Base-by-base conservation (phyloP, 2,888 invertebrate species). In the Nebria brevicollis region DNA sequence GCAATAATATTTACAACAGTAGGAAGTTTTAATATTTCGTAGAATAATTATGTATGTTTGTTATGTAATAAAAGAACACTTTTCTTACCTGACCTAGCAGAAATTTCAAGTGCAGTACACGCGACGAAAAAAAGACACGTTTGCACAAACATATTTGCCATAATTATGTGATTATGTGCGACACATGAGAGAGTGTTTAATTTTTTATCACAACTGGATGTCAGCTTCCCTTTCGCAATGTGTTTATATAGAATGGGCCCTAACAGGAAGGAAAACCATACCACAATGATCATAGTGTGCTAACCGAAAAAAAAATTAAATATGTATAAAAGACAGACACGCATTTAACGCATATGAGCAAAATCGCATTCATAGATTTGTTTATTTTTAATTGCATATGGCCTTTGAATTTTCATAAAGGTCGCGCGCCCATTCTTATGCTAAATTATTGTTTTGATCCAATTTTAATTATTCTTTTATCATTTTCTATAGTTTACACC, bases 331-430 rank as follows among this genome's bases (percentile, higher is more conserved):
- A 7, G 70, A 25, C 34, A 7, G 15, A 66, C 66, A 68, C 70
- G 34, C 70, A 26, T 34, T 26, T 70, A 70, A 54, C 54, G 8
- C 26, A 26, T 70, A 70, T 70, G 13, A 34, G 13, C 34, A 70
- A 70, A 25, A 70, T 54, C 54, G 54, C 25, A 70, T 25, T 70
- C 26, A 26, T 15, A 25, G 70, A 11, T 70, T 11, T 70, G 70
- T 70, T 34, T 10, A 70, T 15, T 70, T 7, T 70, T 26, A 11
- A 20, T 70, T 79, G 41, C 54, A 68, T 54, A 41, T 65, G 79
- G 66, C 79, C 79, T 79, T 54, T 42, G 79, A 74, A 79, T 79
- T 74, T 79, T 66, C 10, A 77, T 78, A 75, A 79, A 79, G 79
- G 79, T 43, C 79, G 26, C 25, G 54, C 54, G 11, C 54, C 68